phyloP scores from a whole-genome alignment of 1,140 invertebrate species.

The Protaetia brevitarsis region DNA sequence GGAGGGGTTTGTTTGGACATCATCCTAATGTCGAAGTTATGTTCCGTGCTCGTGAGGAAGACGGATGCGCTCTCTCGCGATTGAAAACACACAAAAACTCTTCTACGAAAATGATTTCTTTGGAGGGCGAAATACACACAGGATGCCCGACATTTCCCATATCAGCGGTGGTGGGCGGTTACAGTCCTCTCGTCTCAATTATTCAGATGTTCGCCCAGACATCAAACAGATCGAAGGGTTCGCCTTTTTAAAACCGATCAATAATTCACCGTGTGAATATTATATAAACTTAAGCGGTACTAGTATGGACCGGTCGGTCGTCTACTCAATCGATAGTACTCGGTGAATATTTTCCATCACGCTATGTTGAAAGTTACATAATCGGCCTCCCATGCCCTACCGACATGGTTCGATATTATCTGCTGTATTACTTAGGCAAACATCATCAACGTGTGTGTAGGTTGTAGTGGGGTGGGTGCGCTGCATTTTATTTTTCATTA shows the following conservation, averaged over 20 bases:
- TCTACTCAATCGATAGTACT: conserved; percentile 8
- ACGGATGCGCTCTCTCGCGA: too few relatives aligned
- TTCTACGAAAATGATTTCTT: too few relatives aligned
- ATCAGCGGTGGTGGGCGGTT: background rate
- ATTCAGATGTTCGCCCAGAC: conserved; percentile 4
- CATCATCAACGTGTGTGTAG: conserved; percentile 15
- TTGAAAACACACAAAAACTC: too few relatives aligned
- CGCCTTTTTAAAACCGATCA: conserved; percentile 8
- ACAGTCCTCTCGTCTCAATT: background rate
- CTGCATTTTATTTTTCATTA: background rate
- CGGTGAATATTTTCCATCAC: conserved; percentile 13
- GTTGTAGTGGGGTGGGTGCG: too few relatives aligned
- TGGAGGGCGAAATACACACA: background rate
- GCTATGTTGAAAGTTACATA: conserved; percentile 9
- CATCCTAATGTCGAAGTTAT: too few relatives aligned
- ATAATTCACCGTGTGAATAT: conserved; percentile 9
- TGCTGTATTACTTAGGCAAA: conserved; percentile 9
- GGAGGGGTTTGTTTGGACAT: too few relatives aligned
- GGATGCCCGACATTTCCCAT: background rate
- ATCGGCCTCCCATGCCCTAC: background rate
- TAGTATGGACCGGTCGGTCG: background rate
- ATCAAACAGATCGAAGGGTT: background rate
- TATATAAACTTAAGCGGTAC: background rate
- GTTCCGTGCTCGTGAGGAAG: too few relatives aligned
- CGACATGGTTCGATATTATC: conserved; percentile 2